Conservation (phyloP, 2,113 vertebrate species). For the Calonectris borealis region DNA sequence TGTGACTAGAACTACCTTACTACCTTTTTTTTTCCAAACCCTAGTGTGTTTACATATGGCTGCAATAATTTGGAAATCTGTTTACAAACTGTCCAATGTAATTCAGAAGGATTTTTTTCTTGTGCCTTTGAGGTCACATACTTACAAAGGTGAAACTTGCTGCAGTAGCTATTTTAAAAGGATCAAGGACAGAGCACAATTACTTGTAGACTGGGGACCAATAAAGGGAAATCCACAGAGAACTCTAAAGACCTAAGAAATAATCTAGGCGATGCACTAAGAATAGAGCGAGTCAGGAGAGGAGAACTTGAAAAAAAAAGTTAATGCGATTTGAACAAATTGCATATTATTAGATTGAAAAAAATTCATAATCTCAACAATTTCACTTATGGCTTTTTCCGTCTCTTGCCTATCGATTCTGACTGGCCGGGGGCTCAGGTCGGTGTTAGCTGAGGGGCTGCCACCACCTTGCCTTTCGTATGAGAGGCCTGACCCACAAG, state of each 20-base stretch:
- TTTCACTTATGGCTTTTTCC: not conserved
- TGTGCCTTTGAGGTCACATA: not conserved
- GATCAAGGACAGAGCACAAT: not conserved
- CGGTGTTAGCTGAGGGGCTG: not conserved
- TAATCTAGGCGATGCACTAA: not conserved
- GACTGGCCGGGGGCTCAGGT: fast-evolving
- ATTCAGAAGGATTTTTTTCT: not conserved
- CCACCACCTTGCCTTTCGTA: fast-evolving
- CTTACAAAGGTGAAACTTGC: not conserved
- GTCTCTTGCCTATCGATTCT: fast-evolving
- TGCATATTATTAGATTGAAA: not conserved
- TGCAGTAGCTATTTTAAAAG: not conserved
- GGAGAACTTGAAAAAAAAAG: not conserved
- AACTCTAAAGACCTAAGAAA: not conserved
- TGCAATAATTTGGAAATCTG: not conserved
- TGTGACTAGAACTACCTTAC: not conserved
- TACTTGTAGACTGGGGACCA: not conserved
- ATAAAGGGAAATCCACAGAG: not conserved
- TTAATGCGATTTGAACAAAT: not conserved
- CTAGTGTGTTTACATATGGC: not conserved
- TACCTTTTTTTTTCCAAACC: not conserved
- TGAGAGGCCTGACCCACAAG: fast-evolving
- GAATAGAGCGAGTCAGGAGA: not conserved
- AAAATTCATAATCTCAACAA: not conserved
- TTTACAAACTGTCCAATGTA: not conserved